Evolutionary conservation across 2,113 vertebrate species (phyloP).

Genomic region (Corynorhinus townsendii): DNA sequence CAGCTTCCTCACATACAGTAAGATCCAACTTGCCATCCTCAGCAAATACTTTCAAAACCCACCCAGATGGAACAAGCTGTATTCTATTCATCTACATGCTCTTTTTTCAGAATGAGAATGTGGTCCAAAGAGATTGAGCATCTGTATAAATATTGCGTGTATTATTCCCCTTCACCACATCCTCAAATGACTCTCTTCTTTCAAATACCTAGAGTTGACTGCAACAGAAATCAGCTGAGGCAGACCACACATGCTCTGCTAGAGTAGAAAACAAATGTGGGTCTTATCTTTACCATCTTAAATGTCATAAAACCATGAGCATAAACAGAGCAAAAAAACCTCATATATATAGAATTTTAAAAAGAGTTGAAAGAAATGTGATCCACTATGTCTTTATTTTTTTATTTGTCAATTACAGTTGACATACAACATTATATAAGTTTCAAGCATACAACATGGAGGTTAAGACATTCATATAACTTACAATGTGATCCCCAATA

Average conservation of each 20-base stretch:
- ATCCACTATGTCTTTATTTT: neutral
- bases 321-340: neutral
- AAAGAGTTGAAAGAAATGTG: neutral
- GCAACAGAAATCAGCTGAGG: neutral
- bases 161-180: neutral
- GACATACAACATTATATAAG: too few species aligned
- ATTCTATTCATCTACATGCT: neutral
- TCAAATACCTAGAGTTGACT: neutral
- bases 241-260: neutral
- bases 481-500: too few species aligned
- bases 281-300: neutral
- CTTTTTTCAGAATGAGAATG: neutral
- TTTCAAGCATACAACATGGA: too few species aligned
- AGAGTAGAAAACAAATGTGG: neutral
- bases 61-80: neutral
- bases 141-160: neutral
- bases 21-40: neutral
- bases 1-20: neutral
- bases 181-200: neutral
- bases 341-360: neutral
- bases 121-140: neutral
- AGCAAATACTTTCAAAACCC: neutral
- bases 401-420: too few species aligned
- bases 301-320: neutral
- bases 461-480: too few species aligned